These are phyloP conservation scores for Schizaphis graminum DNA, from an alignment of 2,888 invertebrate species.

Conservation along the genomic window DNA sequence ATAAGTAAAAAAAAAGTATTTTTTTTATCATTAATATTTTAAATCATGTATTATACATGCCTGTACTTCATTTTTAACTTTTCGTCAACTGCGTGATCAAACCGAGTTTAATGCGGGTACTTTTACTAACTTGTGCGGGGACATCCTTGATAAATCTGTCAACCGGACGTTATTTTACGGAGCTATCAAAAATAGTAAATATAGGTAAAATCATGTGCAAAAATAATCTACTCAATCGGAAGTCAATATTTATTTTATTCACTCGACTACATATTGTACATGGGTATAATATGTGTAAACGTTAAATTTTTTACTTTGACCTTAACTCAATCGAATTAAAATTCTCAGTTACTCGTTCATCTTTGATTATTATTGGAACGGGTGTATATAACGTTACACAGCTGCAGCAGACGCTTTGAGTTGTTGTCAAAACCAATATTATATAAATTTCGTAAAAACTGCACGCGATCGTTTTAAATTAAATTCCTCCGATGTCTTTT, in stretches of 20 bases:
- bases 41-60: not conserved
- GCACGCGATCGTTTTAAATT: constrained; percentile 18
- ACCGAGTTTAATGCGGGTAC: not conserved
- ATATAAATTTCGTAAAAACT: not conserved
- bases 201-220: not conserved
- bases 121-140: not conserved
- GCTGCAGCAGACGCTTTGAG: not conserved
- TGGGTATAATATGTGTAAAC: not conserved
- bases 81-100: not conserved
- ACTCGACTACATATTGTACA: not conserved
- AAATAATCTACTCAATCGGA: not conserved
- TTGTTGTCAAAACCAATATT: constrained; percentile 3
- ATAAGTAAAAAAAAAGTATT: not conserved
- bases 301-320: not conserved
- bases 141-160: not conserved
- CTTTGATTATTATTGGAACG: not conserved
- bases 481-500: constrained; percentile 28
- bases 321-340: not conserved
- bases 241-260: not conserved
- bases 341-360: not conserved
- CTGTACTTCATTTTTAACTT: not conserved
- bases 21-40: not conserved
- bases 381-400: not conserved
- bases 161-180: not conserved
- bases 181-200: not conserved